Evolutionary conservation across 2,888 invertebrate species (phyloP).

Genomic region (Campoplex capitator): DNA sequence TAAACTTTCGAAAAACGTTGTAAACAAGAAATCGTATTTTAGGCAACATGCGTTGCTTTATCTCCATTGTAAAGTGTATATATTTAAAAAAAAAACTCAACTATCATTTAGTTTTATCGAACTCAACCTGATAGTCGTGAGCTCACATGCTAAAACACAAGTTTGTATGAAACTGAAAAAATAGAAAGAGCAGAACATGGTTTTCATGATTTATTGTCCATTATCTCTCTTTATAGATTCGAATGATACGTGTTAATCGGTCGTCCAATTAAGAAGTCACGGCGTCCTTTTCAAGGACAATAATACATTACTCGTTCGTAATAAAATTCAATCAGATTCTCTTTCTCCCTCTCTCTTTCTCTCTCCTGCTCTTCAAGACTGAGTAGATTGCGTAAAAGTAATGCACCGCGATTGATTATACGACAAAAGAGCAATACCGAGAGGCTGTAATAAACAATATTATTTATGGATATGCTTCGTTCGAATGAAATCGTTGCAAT

Average conservation of each 20-base stretch:
- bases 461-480: conserved; percentile 8
- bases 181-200: not conserved
- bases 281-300: not conserved
- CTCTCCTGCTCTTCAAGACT: not conserved
- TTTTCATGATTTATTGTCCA: not conserved
- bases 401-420: conserved; percentile 18
- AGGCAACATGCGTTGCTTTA: not conserved
- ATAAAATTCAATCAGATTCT: conserved; percentile 22
- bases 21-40: not conserved
- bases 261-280: not conserved
- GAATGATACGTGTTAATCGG: not conserved
- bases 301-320: conserved; percentile 6
- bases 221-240: not conserved
- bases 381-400: conserved; percentile 21
- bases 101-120: not conserved
- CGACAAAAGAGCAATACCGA: conserved; percentile 3
- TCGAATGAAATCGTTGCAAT: conserved; percentile 4
- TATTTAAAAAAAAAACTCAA: not conserved
- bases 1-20: conserved; percentile 15
- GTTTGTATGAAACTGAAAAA: not conserved
- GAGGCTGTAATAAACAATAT: conserved; percentile 11
- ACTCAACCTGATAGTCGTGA: not conserved
- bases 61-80: not conserved
- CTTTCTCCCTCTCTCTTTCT: not conserved
- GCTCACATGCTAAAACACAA: not conserved